Evolutionary conservation across 1,140 invertebrate genomes (phyloP).

Genomic region (Dinothrombium tinctorium): DNA sequence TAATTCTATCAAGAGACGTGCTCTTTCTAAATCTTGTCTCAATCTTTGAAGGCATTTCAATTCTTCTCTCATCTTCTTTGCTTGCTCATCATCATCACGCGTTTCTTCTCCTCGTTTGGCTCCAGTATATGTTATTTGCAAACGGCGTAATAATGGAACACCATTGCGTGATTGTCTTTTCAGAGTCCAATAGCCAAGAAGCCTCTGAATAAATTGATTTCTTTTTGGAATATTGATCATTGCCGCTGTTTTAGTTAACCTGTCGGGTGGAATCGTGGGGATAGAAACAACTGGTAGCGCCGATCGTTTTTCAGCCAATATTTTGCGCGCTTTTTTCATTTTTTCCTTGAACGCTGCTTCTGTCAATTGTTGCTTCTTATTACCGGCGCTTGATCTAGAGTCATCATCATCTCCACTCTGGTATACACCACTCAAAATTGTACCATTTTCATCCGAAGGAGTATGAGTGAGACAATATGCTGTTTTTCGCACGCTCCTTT

Average conservation of each 20-base stretch:
- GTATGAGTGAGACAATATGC: constrained; percentile 88
- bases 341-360: constrained; percentile 24
- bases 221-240: constrained; percentile 43
- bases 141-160: constrained; percentile 63
- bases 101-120: constrained; percentile 1
- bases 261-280: constrained; percentile 72
- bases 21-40: constrained; percentile 77
- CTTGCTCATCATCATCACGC: constrained; percentile 12
- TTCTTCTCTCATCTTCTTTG: constrained; percentile 40
- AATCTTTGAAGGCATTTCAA: constrained; percentile 84
- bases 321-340: constrained; percentile 50
- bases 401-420: constrained; percentile 9
- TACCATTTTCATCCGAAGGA: constrained; percentile 36
- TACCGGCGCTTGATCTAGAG: background rate
- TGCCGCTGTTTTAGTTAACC: constrained; percentile 55
- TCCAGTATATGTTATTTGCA: constrained; percentile 37
- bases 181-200: constrained; percentile 73
- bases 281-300: constrained; percentile 73
- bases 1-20: constrained; percentile 70
- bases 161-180: constrained; percentile 88
- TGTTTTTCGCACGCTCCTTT: constrained; percentile 61
- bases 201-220: constrained; percentile 58
- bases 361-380: background rate
- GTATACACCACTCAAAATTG: constrained; percentile 6
- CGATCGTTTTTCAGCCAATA: constrained; percentile 56